Evolutionary conservation across 2,113 vertebrate genomes (phyloP), one percentile per base, ranked within the genome.

Genomic region (Aptenodytes patagonicus): DNA sequence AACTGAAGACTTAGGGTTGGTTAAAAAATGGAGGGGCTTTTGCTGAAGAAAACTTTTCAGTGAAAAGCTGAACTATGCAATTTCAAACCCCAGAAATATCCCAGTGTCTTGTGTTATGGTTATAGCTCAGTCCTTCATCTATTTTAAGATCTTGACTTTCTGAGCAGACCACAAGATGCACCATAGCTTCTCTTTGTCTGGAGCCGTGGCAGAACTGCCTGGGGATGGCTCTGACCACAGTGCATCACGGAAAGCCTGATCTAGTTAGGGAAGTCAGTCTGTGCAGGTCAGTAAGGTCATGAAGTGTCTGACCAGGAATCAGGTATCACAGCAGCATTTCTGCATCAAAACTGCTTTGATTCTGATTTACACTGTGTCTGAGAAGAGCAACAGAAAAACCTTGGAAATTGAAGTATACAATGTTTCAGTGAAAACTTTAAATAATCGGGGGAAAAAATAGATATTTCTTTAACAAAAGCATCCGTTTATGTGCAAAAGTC

Each of bases 301-400:
- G 36, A 70, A 77, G 20, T 18, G 18, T 86, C 71, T 66, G 92
- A 88, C 64, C 19, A 26, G 68, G 78, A 90, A 77, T 86, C n/a
- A 47, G 83, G 42, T 66, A 88, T 65, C 85, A 65, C 57, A 90
- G 88, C 82, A 93, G 40, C 58, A 62, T 78, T 90, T 85, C 92
- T 91, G 70, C 78, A 90, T 66, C 34, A 76, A 84, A 94, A 72
- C 31, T 54, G 31, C 87, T 96, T 95, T 93, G 71, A 80, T 92
- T 95, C 64, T 66, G 80, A 80, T 81, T 89, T 96, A 49, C 80
- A 46, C 47, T 62, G 19, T 61, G 66, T 26, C 47, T 51, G 29
- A 82, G 44, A 69, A 47, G 6, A 16, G 13, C 36, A 81, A 61
- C 29, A 70, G 42, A 87, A 89, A 72, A 3, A 1, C 16, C 40